Base-by-base conservation (phyloP, 2,888 invertebrate genomes). In the Plemyria rubiginata region DNA sequence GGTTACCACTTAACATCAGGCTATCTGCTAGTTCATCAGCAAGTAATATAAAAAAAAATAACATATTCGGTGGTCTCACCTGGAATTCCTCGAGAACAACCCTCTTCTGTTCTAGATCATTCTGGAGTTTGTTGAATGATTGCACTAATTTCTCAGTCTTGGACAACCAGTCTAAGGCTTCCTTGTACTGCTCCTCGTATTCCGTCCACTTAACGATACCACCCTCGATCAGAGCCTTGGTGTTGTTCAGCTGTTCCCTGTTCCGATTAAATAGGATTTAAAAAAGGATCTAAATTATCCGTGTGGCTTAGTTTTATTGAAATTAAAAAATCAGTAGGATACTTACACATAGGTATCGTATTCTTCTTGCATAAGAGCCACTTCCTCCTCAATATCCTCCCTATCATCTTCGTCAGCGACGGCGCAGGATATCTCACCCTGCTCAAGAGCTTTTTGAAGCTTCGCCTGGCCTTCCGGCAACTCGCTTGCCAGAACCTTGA, bases 171-270 rank as follows among this genome's bases (percentile, higher is more conserved):
- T 97, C 96, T 73, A 96, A 93, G 67, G 98, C 97, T 88, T 98
- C 97, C 78, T 96, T 96, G 84, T 97, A 97, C 78, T 97, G 97
- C 85, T 98, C 97, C 89, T 98, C 98, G 81, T 98, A 98, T 85
- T 98, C 98, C 0, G 97, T 97, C 98, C 98, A 98, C 83, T 97
- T 97, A 0, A 97, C 97, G 79, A 98, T 97, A 75, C 97, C 98
- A 67, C 96, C 95, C 88, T 98, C 98, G 53, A 98, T 93, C 45
- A 96, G 90, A 70, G 95, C 94, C 89, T 97, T 98, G 2, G 97
- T 96, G 75, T 95, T 96, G 75, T 95, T 96, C 5, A 98, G 87
- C 64, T 96, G 95, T 74, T 97, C 97, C 48, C 96, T 95, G 81
- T 85, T 46, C 43, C 46, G 22, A 57, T n/a, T 3, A 57, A 56